These are phyloP conservation scores for Galbula dea DNA, from an alignment of 2,113 vertebrate species.

Conservation along the genomic window DNA sequence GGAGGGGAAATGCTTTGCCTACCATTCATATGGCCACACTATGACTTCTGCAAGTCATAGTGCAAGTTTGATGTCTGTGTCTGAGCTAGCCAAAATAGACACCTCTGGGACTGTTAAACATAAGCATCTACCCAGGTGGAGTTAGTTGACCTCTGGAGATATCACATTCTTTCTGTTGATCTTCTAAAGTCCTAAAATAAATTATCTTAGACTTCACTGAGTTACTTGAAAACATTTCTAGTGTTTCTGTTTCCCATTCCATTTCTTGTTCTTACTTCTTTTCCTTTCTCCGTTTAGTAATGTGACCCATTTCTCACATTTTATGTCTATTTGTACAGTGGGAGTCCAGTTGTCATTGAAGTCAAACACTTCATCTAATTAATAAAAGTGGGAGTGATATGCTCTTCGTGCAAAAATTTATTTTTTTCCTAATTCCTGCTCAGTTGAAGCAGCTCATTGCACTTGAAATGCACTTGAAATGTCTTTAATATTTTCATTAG, in stretches of 20 bases:
- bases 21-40: fast-evolving
- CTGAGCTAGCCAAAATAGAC: background rate
- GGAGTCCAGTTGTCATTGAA: background rate
- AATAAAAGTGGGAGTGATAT: background rate
- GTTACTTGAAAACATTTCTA: background rate
- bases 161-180: background rate
- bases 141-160: background rate
- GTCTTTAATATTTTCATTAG: slow-evolving; percentile 55
- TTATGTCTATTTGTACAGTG: background rate
- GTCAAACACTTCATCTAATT: background rate
- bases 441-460: slow-evolving; percentile 2
- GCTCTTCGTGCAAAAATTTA: background rate
- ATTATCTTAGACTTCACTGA: background rate
- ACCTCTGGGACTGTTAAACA: fast-evolving
- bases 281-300: background rate
- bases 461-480: background rate
- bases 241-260: background rate
- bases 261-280: background rate
- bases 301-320: background rate
- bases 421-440: slow-evolving; percentile 37
- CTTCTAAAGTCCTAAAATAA: background rate
- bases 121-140: background rate
- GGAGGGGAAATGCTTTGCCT: background rate
- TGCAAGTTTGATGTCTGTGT: background rate
- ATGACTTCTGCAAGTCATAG: background rate